Conservation (phyloP, 2,888 invertebrate species). For the Stegophylla sp. region DNA sequence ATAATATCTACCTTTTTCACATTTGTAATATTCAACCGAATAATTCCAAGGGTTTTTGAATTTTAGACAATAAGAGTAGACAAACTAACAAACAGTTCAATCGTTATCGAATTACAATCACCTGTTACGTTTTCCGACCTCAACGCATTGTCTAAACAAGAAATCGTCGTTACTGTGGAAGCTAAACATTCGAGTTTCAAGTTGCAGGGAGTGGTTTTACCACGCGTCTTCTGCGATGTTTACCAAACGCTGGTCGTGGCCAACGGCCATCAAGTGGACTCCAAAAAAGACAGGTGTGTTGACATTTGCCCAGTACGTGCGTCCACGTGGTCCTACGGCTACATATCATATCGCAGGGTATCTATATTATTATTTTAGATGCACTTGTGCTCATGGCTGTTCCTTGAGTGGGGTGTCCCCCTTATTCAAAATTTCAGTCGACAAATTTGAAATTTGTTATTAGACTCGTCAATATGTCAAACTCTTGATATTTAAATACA, state of each 20-base stretch:
- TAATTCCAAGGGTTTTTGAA: background rate
- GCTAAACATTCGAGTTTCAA: constrained; percentile 74
- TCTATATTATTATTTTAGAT: background rate
- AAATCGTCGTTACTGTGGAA: constrained; percentile 75
- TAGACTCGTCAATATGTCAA: too few relatives aligned
- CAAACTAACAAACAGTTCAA: constrained; percentile 79
- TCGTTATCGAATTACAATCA: constrained; percentile 79
- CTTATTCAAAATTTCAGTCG: too few relatives aligned
- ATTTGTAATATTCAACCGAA: too few relatives aligned
- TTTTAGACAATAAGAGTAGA: constrained; percentile 70
- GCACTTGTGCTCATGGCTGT: too few relatives aligned
- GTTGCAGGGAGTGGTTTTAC: constrained; percentile 76
- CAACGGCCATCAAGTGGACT: constrained; percentile 25
- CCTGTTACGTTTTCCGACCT: constrained; percentile 79
- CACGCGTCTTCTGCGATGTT: constrained; percentile 80
- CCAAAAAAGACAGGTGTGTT: constrained; percentile 34
- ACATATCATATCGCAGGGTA: too few relatives aligned
- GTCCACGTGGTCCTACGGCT: background rate
- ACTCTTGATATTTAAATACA: too few relatives aligned
- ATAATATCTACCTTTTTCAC: too few relatives aligned
- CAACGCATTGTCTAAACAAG: constrained; percentile 73
- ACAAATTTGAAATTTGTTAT: too few relatives aligned
- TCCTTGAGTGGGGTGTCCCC: too few relatives aligned
- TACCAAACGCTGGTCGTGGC: constrained; percentile 72
- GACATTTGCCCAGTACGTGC: background rate